Base-by-base conservation (phyloP, 2,113 vertebrate genomes). In the Nerophis ophidion region DNA sequence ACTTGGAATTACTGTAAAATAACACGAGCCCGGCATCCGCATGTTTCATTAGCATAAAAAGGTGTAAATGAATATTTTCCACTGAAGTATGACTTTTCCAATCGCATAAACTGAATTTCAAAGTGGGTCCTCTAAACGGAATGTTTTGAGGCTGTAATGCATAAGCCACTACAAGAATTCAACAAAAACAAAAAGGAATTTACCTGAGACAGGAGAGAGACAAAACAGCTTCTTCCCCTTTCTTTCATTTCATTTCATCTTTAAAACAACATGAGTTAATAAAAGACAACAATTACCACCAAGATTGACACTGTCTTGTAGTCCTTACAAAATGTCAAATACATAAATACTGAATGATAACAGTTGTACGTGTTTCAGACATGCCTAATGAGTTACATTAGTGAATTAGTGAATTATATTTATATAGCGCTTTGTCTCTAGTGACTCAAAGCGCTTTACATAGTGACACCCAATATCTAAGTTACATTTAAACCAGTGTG, bases 41-140 rank as follows among this genome's bases (percentile, higher is more conserved):
- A 34, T 56, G 54, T 42, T 55, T 55, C 19, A 14, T 55, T 38
- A 40, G 17, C 38, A 56, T 56, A 38, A 33, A 44, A 56, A 38
- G 33, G n/a, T 19, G n/a, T 40, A 56, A 56, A 38, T 44, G 54
- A 56, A 42, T 42, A 7, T 19, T 19, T 56, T 12, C 54, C 16
- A 19, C 16, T 19, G 12, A 42, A 42, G 7, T 10, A 16, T 42
- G 54, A 5, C 53, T 40, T 35, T 36, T 16, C 5, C 15, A 16
- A 19, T 7, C 42, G 16, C 38, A 42, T 38, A 56, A 56, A 56
- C 54, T 42, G 54, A 56, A 56, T 56, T 42, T 56, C 12, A 19
- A 56, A 56, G 54, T 42, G 36, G 36, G 8, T 56, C 6, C 38
- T 13, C 54, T 42, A n/a, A 56, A 56, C 19, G 4, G n/a, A 56